Base-by-base conservation (phyloP, 2,797 vertebrate species). In the Australoheros facetus region DNA sequence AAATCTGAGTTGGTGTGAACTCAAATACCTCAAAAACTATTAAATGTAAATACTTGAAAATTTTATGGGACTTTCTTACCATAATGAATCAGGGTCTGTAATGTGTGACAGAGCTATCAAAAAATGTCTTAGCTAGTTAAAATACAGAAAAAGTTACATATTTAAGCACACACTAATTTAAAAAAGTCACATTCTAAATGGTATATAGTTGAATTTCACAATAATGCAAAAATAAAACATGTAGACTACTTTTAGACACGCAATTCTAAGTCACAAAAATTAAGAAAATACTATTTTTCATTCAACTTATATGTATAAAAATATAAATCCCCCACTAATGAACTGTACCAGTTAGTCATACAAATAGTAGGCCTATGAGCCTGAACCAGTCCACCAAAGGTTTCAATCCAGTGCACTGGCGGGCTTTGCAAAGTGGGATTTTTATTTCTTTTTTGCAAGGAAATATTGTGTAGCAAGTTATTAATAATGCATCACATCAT, bases 371-470 rank as follows among this genome's bases (percentile, higher is more conserved):
- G 26, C 26, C 26, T 26, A 26, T 26, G 26, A 26, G 26, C 26
- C 26, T 26, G 26, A 26, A 26, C 26, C 26, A 26, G 28, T 37
- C 8, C 34, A 9, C 8, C 34, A 10, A 37, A 37, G 34, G 34
- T 8, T 37, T 37, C 34, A 37, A 3, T 9, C 34, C 7, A 8
- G 14, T 48, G 45, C 45, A 48, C 7, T 64, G 23, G 37, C 60
- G 26, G 37, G 60, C 37, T 64, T 64, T 64, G 60, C 42, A 26
- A 37, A 37, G 34, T 37, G 34, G 7, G 9, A 34, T 34, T 39
- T 0, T 23, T 62, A 12, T 23, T 62, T 62, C 2, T 42, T 42
- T 0, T 14, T 8, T 23, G 42, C 7, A 0, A 42, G 21, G 10
- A 64, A 16, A 6, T 14, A 64, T 45, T 64, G 21, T 26, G 10